Conservation (phyloP, 2,113 vertebrate genomes). For the Gallinago jamesoni region DNA sequence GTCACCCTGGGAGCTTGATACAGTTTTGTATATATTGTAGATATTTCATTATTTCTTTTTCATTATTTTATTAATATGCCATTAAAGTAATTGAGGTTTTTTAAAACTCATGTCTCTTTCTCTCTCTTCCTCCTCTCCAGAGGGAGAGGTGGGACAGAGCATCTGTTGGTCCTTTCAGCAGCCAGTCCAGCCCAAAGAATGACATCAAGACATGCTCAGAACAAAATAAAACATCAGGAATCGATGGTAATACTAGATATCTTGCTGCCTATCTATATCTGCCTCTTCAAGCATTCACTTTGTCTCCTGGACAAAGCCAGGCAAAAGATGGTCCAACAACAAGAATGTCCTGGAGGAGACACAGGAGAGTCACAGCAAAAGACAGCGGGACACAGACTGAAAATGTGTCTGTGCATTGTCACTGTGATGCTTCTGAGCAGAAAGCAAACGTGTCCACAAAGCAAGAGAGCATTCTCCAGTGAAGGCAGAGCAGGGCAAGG, state of each 20-base stretch:
- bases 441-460: background rate
- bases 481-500: fast-evolving
- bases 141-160: background rate
- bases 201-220: background rate
- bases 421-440: background rate
- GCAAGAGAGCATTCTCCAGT: background rate
- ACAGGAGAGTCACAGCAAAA: background rate
- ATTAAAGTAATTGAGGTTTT: background rate
- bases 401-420: background rate
- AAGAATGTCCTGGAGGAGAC: background rate
- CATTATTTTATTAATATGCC: background rate
- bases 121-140: background rate
- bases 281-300: background rate
- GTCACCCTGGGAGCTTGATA: background rate
- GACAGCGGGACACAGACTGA: fast-evolving
- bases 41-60: background rate
- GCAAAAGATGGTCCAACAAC: background rate
- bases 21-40: background rate
- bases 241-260: background rate
- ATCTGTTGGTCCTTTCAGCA: background rate
- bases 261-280: background rate
- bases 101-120: background rate
- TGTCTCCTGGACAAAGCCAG: background rate
- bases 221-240: background rate
- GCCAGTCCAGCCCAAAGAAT: background rate